These are phyloP conservation scores for Philereme transversata DNA, from an alignment of 2,888 invertebrate species.

Conservation along the genomic window DNA sequence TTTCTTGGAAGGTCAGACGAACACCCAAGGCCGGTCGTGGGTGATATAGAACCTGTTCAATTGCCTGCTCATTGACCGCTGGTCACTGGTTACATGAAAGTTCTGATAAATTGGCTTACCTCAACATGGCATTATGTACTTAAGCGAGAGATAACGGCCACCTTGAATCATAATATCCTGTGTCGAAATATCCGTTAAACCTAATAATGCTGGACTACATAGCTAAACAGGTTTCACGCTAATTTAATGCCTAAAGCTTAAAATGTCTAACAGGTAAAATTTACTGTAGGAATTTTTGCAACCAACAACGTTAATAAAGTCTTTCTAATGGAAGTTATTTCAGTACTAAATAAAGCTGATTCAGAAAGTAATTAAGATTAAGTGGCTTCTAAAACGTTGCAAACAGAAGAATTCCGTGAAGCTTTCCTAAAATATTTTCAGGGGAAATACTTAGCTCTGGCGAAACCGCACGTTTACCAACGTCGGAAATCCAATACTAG, in stretches of 20 bases:
- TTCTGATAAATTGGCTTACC: constrained; percentile 23
- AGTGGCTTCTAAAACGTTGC: neutral
- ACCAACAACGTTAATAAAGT: neutral
- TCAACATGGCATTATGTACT: constrained; percentile 50
- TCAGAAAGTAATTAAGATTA: neutral
- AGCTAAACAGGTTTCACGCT: too few relatives aligned
- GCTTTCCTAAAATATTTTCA: constrained; percentile 9
- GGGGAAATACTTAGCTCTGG: constrained; percentile 15
- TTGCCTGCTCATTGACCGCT: constrained; percentile 23
- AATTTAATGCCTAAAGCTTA: too few relatives aligned
- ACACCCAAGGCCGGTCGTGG: constrained; percentile 61
- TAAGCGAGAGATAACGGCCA: constrained; percentile 42
- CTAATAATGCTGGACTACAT: neutral
- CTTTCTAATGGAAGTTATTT: neutral
- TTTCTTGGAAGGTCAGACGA: constrained; percentile 62
- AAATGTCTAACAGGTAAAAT: too few relatives aligned
- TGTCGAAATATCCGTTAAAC: constrained; percentile 27
- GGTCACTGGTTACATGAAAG: neutral
- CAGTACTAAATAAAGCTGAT: neutral
- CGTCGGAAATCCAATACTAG: constrained; percentile 48
- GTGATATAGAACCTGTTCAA: constrained; percentile 59
- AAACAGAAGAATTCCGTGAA: constrained; percentile 2
- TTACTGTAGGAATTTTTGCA: neutral
- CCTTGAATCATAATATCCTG: constrained; percentile 34
- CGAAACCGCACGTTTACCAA: constrained; percentile 32